These are phyloP conservation scores for Temnothorax ravouxi DNA, from an alignment of 2,888 invertebrate species.

Conservation along the genomic window DNA sequence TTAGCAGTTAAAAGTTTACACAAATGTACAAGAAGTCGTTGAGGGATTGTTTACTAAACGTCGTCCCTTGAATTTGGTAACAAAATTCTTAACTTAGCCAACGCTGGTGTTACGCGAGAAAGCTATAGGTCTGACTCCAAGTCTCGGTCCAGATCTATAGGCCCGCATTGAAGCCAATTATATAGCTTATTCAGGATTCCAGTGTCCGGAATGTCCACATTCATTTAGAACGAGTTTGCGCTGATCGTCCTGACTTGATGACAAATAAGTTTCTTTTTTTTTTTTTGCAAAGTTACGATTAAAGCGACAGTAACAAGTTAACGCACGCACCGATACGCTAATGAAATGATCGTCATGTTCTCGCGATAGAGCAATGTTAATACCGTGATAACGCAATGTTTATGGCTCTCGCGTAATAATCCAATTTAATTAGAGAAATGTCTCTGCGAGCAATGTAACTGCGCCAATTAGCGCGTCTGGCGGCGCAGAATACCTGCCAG, in stretches of 20 bases:
- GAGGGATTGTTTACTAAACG: not conserved
- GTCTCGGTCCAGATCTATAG: slow-evolving; percentile 29
- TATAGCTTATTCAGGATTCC: slow-evolving; percentile 52
- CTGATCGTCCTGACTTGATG: not conserved
- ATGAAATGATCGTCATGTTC: slow-evolving; percentile 13
- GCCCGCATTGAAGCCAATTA: slow-evolving; percentile 64
- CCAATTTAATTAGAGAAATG: slow-evolving; percentile 70
- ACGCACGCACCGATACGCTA: not conserved
- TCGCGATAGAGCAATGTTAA: not conserved
- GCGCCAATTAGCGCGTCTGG: slow-evolving; percentile 68
- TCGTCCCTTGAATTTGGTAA: not conserved
- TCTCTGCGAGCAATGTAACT: slow-evolving; percentile 55
- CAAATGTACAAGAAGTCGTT: not conserved
- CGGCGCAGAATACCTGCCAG: slow-evolving; percentile 55
- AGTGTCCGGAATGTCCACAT: not conserved
- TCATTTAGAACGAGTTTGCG: slow-evolving; percentile 33
- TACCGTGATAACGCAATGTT: not conserved
- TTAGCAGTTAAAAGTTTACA: not conserved
- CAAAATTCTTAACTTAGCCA: slow-evolving; percentile 13
- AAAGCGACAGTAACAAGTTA: not conserved
- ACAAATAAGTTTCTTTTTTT: not conserved
- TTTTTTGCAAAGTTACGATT: not conserved
- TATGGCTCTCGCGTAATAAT: slow-evolving; percentile 51
- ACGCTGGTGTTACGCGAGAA: slow-evolving; percentile 44
- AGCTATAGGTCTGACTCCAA: slow-evolving; percentile 29